Base-by-base conservation (phyloP, 2,888 invertebrate species). In the Anoplius nigerrimus region DNA sequence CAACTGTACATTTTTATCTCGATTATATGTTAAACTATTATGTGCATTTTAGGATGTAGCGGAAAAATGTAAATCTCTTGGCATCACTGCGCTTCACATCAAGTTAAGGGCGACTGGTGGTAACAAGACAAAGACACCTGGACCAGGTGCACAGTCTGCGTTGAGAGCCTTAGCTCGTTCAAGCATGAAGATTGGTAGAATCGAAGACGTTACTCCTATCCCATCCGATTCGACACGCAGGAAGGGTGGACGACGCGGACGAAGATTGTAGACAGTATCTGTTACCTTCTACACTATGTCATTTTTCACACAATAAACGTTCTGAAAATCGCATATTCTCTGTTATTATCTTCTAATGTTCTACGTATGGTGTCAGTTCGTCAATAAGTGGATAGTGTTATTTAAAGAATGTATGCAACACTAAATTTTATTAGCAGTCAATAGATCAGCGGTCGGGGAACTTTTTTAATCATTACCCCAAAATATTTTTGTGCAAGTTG, bases 171-270 rank as follows among this genome's bases (percentile, higher is more conserved):
- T 99, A 81, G 99, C 99, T 82, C 97, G 99, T 90, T 97, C 98
- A 69, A 97, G 96, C 84, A 99, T 99, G 98, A 99, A 99, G 90
- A 99, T 99, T 90, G 99, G 99, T 60, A 95, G 99, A 86, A 99
- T 99, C 89, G 98, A 97, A 91, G 99, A 99, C 92, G 99, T 99
- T 11, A 99, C 99, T 11, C 99, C 99, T 21, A 99, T 99, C 90
- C 99, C 99, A 86, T 98, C 98, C 65, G 99, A 99, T 91, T 96
- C 97, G 74, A 99, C 99, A 63, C 95, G 99, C 89, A 97, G 99
- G 93, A 99, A 99, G 96, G 99, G 99, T 89, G 99, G 99, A 91
- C 95, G 99, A 88, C 95, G 99, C 92, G 99, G 99, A 92, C 95
- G 99, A 91, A 95, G 99, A 92, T 93, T 99, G 93, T 99, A 98